Evolutionary conservation across 1,140 invertebrate genomes (phyloP), one percentile per base, ranked within the genome.

Genomic region (Caenorhabditis tropicalis): DNA sequence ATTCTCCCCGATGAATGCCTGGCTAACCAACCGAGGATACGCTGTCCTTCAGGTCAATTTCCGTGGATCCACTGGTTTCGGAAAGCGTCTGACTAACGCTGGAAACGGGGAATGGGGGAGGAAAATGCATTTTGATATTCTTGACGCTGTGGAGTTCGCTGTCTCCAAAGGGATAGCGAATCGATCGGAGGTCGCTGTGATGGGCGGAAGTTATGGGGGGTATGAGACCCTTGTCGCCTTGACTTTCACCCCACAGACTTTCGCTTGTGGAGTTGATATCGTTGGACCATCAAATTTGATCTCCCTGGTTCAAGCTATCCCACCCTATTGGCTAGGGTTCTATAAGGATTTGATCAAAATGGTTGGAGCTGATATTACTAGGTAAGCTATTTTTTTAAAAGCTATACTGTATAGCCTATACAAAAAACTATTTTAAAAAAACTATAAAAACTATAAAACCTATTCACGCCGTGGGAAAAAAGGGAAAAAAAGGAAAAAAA

Each of bases 171-270:
- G 89, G 79, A 88, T 91, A 31, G 89, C 85, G n/a, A 80, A 89
- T 51, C 33, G 81, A 48, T 74, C 85, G 6, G 81, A 87, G 80
- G 85, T 91, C 16, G 89, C 89, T 19, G 90, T 90, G 19, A 89
- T 90, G 89, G 89, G 89, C 46, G 89, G 89, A 29, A 88, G 86
- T 60, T 90, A 90, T 82, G 89, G 89, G 12, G 89, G 89, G 4
- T 90, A 90, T 83, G 90, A 91, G 9, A 91, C 90, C 3, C 88
- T 91, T 27, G 90, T 91, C n/a, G 90, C 90, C 33, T 84, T 91
- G 74, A 91, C 89, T 21, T 91, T 91, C 70, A 91, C 90, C 7
- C 90, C 90, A 1, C 90, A 91, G 36, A 85, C 88, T n/a, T 91
- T 91, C 81, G 88, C 90, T 4, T 91, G 90, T 51, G 90, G 90